Conservation (phyloP, 2,797 vertebrate species). For the Sphenodon punctatus region DNA sequence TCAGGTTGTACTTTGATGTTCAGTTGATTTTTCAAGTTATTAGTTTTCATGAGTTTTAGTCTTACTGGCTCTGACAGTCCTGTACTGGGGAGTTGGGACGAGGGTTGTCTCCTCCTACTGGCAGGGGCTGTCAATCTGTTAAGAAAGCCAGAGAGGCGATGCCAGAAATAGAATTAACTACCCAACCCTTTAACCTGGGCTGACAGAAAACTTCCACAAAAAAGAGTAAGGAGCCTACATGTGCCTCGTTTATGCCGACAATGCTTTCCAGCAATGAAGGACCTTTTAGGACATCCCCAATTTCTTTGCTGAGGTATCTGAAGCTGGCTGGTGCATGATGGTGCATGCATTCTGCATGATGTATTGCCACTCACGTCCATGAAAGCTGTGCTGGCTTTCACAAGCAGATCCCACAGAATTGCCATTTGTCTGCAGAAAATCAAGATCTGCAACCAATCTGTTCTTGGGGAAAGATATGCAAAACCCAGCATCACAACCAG, state of each 20-base stretch:
- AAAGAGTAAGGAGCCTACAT: conserved; percentile 35
- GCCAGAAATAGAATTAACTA: conserved; percentile 47
- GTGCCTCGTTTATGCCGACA: conserved; percentile 29
- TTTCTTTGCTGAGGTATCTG: conserved; percentile 55
- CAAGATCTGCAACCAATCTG: not conserved
- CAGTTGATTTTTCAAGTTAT: too few species aligned
- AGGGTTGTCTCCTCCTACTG: too few species aligned
- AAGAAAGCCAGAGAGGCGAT: conserved; percentile 60
- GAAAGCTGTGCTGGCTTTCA: conserved; percentile 11
- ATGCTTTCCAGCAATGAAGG: conserved; percentile 60
- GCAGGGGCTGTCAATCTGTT: too few species aligned
- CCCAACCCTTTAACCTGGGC: conserved; percentile 21
- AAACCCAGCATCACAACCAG: conserved; percentile 2
- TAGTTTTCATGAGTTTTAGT: too few species aligned
- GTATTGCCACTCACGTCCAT: conserved; percentile 25
- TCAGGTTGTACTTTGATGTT: too few species aligned
- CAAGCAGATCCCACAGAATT: conserved; percentile 40
- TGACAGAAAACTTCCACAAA: conserved; percentile 31
- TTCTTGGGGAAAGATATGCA: conserved; percentile 32
- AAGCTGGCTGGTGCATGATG: too few species aligned
- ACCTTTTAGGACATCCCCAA: conserved; percentile 40
- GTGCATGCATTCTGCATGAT: conserved; percentile 16
- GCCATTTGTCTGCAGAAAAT: conserved; percentile 25
- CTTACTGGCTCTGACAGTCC: too few species aligned
- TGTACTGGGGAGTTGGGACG: too few species aligned